Evolutionary conservation across 2,888 invertebrate genomes (phyloP), one percentile per base, ranked within the genome.

Genomic region (Ophraella communa): DNA sequence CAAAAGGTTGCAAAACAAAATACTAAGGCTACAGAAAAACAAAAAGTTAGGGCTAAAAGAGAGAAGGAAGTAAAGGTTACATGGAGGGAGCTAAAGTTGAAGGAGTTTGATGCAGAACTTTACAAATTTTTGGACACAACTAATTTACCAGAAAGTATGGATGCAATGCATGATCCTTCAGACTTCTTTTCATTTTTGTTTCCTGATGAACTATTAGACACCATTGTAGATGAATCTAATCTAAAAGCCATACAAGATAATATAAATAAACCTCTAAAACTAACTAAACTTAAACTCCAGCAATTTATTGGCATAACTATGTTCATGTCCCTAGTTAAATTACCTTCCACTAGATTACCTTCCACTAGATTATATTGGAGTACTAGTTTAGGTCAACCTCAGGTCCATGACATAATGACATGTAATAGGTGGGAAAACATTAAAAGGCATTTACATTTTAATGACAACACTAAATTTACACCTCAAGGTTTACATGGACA

Each of bases 381-480:
- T 21, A n/a, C 35, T 21, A 45, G 18, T 57, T 44, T 65, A 21
- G 55, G 61, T 24, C 52, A 65, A 33, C 53, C 56, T 14, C 20
- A 11, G 2, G 24, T 61, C 18, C 44, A 20, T 39, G 52, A 51
- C 11, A 55, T 47, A 11, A 65, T 65, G 65, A 52, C 33, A 4
- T 65, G 60, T 52, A 65, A 61, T 33, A 56, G 42, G 51, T 65
- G 55, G 51, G 52, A 65, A 33, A 45, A 54, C 11, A 57, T 65
- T 1, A 61, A 65, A 53, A 45, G 45, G 42, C 49, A 55, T 44
- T 18, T 65, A 18, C 60, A 60, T 56, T 65, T 61, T 39, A 65
- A 61, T 27, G 21, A 57, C 24, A 65, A 65, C 33, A 17, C 35
- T 18, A 56, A 65, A 30, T 53, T 61, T 47, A 57, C 57, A 18